Evolutionary conservation across 30 jellyfish, hydroid and myxozoan genomes (phyloP).

Genomic region (Aurelia sp.): DNA sequence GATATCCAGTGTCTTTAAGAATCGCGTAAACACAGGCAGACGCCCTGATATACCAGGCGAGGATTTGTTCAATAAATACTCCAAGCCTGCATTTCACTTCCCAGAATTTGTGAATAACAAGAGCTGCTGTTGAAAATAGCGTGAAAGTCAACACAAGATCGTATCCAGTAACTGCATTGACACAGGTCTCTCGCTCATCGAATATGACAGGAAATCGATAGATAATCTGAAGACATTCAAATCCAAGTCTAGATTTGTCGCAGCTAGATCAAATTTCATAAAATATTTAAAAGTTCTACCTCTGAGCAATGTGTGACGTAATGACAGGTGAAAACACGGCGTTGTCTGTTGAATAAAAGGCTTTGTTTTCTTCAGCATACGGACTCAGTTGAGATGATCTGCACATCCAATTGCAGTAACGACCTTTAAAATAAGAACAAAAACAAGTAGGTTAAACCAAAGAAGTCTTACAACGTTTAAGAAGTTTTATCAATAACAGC

Average conservation of each 20-base stretch:
- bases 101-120: no score
- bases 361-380: not conserved
- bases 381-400: conserved; percentile 21
- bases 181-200: no score
- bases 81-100: no score
- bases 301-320: not conserved
- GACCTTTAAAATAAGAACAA: conserved; percentile 9
- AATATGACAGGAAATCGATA: no score
- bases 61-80: no score
- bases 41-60: not conserved
- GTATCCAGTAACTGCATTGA: no score
- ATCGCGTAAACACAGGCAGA: not conserved
- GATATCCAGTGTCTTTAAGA: no score
- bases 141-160: not conserved
- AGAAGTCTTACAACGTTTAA: not conserved
- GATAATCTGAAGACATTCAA: not conserved
- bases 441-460: conserved; percentile 7
- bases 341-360: not conserved
- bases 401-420: conserved; percentile 13
- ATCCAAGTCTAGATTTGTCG: not conserved
- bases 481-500: not conserved
- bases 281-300: conserved; percentile 6
- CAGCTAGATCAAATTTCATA: not conserved
- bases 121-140: no score
- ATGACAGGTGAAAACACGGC: conserved; percentile 42